Percentiles rank a stretch among this genome's conserved stretches.
phyloP scores from a whole-genome alignment of 2,888 invertebrate species.

The Cosmorhoe ocellata region DNA sequence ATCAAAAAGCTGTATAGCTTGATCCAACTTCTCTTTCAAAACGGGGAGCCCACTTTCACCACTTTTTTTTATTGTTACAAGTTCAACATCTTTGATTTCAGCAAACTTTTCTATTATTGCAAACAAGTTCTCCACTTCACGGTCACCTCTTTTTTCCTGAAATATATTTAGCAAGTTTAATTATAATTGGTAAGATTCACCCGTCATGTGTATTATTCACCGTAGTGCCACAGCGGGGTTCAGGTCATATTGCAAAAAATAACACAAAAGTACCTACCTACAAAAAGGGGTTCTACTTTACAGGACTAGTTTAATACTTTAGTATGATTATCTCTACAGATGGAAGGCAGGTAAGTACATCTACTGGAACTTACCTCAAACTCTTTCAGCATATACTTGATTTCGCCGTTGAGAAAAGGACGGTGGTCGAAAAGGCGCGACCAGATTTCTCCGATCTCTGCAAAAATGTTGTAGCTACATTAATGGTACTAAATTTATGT shows the following conservation, averaged over 20 bases:
- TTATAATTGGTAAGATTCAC: no score
- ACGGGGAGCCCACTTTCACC: constrained; percentile 84
- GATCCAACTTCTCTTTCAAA: constrained; percentile 84
- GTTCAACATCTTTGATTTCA: constrained; percentile 88
- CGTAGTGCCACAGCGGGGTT: no score
- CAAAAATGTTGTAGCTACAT: not conserved
- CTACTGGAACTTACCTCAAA: constrained; percentile 87
- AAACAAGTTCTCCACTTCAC: constrained; percentile 91
- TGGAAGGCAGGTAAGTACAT: no score
- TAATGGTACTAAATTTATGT: no score
- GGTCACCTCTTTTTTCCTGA: constrained; percentile 87
- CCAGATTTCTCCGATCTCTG: constrained; percentile 93
- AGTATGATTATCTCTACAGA: no score
- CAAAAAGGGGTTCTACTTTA: no score
- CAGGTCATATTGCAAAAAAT: no score
- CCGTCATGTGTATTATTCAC: no score
- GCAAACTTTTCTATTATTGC: constrained; percentile 88
- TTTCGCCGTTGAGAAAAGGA: constrained; percentile 93
- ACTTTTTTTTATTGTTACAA: constrained; percentile 85
- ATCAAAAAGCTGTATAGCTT: constrained; percentile 84
- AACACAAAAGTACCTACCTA: no score
- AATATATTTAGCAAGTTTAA: no score
- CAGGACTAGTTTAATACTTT: no score
- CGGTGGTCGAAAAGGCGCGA: constrained; percentile 93
- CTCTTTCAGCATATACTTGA: constrained; percentile 90